phyloP scores from a whole-genome alignment of 2,888 invertebrate species.

The Andrena flavipes region DNA sequence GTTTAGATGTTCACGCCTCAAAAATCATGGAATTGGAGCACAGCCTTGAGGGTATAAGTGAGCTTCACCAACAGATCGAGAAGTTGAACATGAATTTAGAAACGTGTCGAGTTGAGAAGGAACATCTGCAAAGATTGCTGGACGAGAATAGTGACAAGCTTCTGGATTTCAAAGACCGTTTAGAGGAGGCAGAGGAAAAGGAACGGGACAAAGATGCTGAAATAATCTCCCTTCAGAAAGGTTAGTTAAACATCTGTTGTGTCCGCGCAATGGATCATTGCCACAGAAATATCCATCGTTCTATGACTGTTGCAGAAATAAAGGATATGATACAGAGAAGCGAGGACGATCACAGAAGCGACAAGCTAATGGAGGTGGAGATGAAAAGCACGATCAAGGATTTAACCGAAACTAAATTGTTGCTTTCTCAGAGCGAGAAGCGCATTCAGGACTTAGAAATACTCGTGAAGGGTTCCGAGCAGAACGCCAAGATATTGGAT shows the following conservation, averaged over 20 bases:
- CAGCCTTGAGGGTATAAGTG: constrained; percentile 39
- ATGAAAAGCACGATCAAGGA: constrained; percentile 73
- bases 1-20: constrained; percentile 55
- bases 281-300: neutral
- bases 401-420: constrained; percentile 62
- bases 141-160: constrained; percentile 55
- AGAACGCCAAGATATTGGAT: constrained; percentile 57
- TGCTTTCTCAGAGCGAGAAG: constrained; percentile 50
- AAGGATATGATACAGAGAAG: constrained; percentile 70
- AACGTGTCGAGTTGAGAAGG: constrained; percentile 57
- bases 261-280: neutral
- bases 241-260: constrained; percentile 49
- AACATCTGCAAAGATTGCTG: constrained; percentile 37
- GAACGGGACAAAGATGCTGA: constrained; percentile 79
- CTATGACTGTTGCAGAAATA: constrained; percentile 63
- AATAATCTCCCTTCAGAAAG: constrained; percentile 77
- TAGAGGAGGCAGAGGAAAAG: constrained; percentile 49
- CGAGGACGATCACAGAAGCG: constrained; percentile 45
- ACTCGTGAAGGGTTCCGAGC: constrained; percentile 58
- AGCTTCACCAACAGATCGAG: constrained; percentile 44
- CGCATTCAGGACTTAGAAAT: constrained; percentile 61
- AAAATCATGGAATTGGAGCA: constrained; percentile 58
- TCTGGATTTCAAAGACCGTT: constrained; percentile 48
- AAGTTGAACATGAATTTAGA: constrained; percentile 61
- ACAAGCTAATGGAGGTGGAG: constrained; percentile 72